phyloP scores from a whole-genome alignment of 2,797 vertebrate genomes.

The Crocidura indochinensis region DNA sequence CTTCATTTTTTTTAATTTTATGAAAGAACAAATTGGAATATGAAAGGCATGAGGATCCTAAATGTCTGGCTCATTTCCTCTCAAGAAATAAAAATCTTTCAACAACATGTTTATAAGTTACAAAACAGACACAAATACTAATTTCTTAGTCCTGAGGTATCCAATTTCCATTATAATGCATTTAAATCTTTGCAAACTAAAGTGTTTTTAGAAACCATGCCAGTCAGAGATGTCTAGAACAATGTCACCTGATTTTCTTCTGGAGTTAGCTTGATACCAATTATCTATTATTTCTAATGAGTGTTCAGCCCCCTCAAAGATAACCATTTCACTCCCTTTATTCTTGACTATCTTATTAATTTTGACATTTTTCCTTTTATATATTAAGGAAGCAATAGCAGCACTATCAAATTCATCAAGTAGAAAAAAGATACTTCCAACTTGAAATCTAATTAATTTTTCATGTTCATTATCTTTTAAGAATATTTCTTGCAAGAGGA shows the following conservation, averaged over 20 bases:
- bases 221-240: slow-evolving; percentile 79
- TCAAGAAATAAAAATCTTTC: slow-evolving; percentile 76
- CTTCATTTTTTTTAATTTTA: slow-evolving; percentile 76
- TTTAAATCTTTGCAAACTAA: slow-evolving; percentile 74
- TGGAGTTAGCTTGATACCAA: slow-evolving; percentile 76
- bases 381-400: slow-evolving; percentile 80
- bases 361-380: slow-evolving; percentile 84
- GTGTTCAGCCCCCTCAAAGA: slow-evolving; percentile 65
- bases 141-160: slow-evolving; percentile 76
- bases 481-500: slow-evolving; percentile 80
- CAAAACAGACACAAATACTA: slow-evolving; percentile 75
- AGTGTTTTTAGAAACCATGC: slow-evolving; percentile 75
- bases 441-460: slow-evolving; percentile 86
- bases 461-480: slow-evolving; percentile 86
- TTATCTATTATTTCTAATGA: slow-evolving; percentile 79
- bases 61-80: slow-evolving; percentile 73
- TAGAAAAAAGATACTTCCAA: slow-evolving; percentile 77
- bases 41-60: slow-evolving; percentile 70
- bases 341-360: slow-evolving; percentile 84
- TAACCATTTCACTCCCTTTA: slow-evolving; percentile 75
- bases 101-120: slow-evolving; percentile 71
- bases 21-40: slow-evolving; percentile 80
- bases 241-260: slow-evolving; percentile 73
- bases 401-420: slow-evolving; percentile 82
- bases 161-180: slow-evolving; percentile 77